phyloP scores from a whole-genome alignment of 2,888 invertebrate genomes.

The Muscina levida region DNA sequence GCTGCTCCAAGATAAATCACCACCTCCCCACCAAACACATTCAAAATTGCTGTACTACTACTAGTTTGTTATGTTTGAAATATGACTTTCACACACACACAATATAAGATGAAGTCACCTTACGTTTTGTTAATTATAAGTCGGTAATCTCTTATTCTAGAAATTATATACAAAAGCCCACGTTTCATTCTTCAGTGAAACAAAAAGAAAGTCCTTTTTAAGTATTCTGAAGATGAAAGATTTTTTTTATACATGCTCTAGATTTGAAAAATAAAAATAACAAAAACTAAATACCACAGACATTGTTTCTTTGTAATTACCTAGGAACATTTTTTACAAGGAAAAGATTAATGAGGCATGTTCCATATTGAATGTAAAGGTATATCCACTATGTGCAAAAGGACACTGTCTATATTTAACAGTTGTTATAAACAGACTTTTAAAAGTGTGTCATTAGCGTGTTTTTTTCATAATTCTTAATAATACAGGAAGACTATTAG shows the following conservation, averaged over 20 bases:
- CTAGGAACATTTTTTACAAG: neutral
- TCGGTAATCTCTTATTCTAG: conserved; percentile 11
- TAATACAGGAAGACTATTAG: too few species aligned
- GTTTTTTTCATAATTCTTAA: too few species aligned
- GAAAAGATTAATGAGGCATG: too few species aligned
- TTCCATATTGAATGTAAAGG: too few species aligned
- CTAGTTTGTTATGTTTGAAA: conserved; percentile 19
- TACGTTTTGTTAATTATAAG: conserved; percentile 26
- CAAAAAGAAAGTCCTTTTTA: conserved; percentile 1
- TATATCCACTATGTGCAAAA: too few species aligned
- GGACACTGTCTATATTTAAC: too few species aligned
- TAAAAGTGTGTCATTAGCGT: too few species aligned
- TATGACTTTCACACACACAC: neutral
- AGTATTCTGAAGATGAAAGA: neutral
- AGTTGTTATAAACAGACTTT: too few species aligned
- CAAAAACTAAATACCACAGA: neutral
- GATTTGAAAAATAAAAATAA: conserved; percentile 28
- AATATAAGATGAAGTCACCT: conserved; percentile 3
- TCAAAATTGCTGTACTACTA: neutral
- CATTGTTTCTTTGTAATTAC: conserved; percentile 11
- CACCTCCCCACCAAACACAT: neutral
- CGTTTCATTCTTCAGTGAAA: neutral
- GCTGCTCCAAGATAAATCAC: too few species aligned
- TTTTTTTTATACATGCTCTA: conserved; percentile 34
- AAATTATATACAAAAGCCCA: conserved; percentile 9